These are phyloP conservation scores for Octopus sinensis DNA, from an alignment of 1,140 invertebrate species.

Conservation along the genomic window DNA sequence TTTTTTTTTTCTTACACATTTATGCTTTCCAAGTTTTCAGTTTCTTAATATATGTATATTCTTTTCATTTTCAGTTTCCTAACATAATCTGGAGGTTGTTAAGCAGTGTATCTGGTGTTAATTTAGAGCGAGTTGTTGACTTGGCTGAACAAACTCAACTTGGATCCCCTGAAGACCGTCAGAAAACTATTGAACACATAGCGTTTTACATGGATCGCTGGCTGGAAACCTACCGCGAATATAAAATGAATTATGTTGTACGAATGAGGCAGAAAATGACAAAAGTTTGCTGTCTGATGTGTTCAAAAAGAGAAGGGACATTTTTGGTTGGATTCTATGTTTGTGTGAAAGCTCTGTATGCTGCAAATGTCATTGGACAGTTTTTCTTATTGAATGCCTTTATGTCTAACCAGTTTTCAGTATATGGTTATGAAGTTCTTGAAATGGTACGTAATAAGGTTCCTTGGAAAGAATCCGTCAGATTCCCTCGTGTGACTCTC, in stretches of 20 bases:
- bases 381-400: conserved; percentile 59
- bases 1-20: too few relatives aligned
- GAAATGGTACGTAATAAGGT: conserved; percentile 47
- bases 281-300: conserved; percentile 40
- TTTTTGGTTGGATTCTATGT: conserved; percentile 50
- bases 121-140: conserved; percentile 61
- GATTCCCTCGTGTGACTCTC: conserved; percentile 60
- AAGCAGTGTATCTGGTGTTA: conserved; percentile 43
- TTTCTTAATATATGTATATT: background rate
- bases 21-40: too few relatives aligned
- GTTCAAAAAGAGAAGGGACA: conserved; percentile 50
- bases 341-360: conserved; percentile 51
- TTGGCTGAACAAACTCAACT: conserved; percentile 64
- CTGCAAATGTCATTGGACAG: conserved; percentile 44
- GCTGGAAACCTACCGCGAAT: conserved; percentile 44
- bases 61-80: conserved; percentile 76
- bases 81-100: conserved; percentile 50
- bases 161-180: conserved; percentile 40
- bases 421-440: conserved; percentile 55
- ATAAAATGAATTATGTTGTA: conserved; percentile 42
- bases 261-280: conserved; percentile 40
- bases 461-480: conserved; percentile 47
- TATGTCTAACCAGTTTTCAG: conserved; percentile 55
- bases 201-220: conserved; percentile 47
- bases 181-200: conserved; percentile 42